Percentiles rank a stretch among this genome's conserved stretches.
Evolutionary conservation across 2,797 vertebrate species (phyloP).

Genomic region (Champsocephalus esox): DNA sequence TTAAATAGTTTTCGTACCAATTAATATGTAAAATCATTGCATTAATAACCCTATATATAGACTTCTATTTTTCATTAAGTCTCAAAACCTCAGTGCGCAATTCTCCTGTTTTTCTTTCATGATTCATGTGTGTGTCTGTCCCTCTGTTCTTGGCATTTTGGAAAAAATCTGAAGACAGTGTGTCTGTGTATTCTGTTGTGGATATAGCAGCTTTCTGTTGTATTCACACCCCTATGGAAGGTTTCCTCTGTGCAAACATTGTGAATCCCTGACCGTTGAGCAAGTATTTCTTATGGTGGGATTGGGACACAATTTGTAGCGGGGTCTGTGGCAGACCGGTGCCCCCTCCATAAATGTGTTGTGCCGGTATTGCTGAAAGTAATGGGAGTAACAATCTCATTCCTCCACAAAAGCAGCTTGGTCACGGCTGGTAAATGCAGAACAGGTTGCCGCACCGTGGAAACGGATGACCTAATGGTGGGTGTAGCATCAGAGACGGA

Average conservation of each 20-base stretch:
- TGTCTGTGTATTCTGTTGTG: constrained; percentile 51
- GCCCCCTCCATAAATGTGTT: constrained; percentile 62
- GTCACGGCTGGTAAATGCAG: constrained; percentile 54
- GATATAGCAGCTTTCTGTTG: constrained; percentile 62
- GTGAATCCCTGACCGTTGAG: constrained; percentile 27
- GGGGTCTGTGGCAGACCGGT: constrained; percentile 1
- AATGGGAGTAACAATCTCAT: constrained; percentile 38
- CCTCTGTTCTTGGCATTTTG: constrained; percentile 10
- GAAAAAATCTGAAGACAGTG: constrained; percentile 15
- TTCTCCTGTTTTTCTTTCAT: neutral
- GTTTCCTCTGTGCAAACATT: constrained; percentile 27
- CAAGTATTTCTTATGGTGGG: constrained; percentile 4
- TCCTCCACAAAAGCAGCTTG: constrained; percentile 48
- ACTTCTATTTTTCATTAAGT: neutral
- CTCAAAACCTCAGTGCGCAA: neutral
- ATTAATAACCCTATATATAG: neutral
- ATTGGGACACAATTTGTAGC: constrained; percentile 15
- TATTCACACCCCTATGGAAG: constrained; percentile 55
- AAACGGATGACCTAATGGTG: constrained; percentile 56
- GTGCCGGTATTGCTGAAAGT: constrained; percentile 63
- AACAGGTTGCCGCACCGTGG: constrained; percentile 61
- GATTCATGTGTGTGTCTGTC: neutral
- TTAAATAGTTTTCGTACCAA: neutral
- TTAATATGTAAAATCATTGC: neutral
- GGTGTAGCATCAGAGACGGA: constrained; percentile 23